Evolutionary conservation across 2,113 vertebrate genomes (phyloP).

Genomic region (Nothoprocta perdicaria): DNA sequence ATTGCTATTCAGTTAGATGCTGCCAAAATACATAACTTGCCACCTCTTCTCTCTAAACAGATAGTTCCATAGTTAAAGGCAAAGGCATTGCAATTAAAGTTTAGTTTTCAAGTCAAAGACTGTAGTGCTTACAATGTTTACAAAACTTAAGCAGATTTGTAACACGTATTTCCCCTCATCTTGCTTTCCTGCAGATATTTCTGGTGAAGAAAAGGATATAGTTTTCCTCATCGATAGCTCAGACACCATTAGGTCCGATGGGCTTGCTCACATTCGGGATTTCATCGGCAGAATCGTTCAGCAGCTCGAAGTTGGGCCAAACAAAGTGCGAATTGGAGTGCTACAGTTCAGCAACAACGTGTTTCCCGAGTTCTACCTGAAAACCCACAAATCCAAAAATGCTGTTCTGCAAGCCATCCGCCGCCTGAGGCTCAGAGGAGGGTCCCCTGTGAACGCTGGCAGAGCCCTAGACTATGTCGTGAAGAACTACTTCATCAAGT

Average conservation of each 20-base stretch:
- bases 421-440: constrained; percentile 86
- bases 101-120: neutral
- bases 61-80: neutral
- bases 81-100: neutral
- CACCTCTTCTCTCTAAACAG: neutral
- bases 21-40: neutral
- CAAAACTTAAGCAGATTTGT: neutral
- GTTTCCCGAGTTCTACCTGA: constrained; percentile 88
- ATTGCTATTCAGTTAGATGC: neutral
- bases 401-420: constrained; percentile 80
- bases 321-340: constrained; percentile 84
- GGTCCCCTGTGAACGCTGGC: constrained; percentile 83
- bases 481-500: constrained; percentile 83
- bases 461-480: constrained; percentile 87
- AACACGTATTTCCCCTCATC: neutral
- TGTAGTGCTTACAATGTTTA: neutral
- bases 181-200: constrained; percentile 17
- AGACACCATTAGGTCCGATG: constrained; percentile 65
- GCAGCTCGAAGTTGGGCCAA: constrained; percentile 85
- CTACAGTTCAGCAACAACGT: constrained; percentile 87
- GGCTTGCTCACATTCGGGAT: constrained; percentile 90
- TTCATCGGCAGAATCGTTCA: constrained; percentile 86
- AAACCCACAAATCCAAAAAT: constrained; percentile 81
- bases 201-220: constrained; percentile 87
- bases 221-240: constrained; percentile 96